Base-by-base conservation (phyloP, 2,888 invertebrate species). In the Rotaria socialis region DNA sequence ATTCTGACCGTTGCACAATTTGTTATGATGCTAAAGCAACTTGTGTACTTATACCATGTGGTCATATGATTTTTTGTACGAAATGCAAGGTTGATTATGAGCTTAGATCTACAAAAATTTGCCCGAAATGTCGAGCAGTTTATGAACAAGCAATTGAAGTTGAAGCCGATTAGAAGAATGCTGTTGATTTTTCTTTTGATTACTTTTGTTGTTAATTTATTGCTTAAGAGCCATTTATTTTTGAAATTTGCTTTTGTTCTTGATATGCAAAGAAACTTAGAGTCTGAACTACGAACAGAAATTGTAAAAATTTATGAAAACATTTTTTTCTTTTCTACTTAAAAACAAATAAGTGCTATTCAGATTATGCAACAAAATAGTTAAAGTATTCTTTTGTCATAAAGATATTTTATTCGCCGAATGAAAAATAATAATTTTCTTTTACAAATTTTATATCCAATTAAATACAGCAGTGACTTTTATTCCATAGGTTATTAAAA, bases 11-110 rank as follows among this genome's bases (percentile, higher is more conserved):
- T 24, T 75, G 75, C 24, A 41, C 75, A 24, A 75, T 75, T 43
- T 75, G 75, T 47, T 75, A 47, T 47, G 75, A 75, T 43, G 47
- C 24, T 11, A 75, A 75, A 75, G 75, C 47, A 47, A 75, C 75
- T 43, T 75, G 75, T 75, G 75, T 75, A 43, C 47, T 75, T 24
- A 75, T 75, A 41, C 75, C 75, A 75, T 75, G 75, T 43, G 75
- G 75, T 41, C 75, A 75, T 47, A 43, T 75, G 47, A 75, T 47
- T 22, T 75, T 75, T 47, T 75, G 75, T 47, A 24, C 47, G 8
- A 47, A 75, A 24, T 75, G 75, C 47, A 41, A n/a, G 22, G 47
- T 67, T 67, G 67, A 67, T 35, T 67, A 67, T 35, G 67, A 67
- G 16, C 27, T 14, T 67, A 67, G 67, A 67, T 67, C 67, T 35